phyloP scores from a whole-genome alignment of 2,888 invertebrate species.

The Ceraclea dissimilis region DNA sequence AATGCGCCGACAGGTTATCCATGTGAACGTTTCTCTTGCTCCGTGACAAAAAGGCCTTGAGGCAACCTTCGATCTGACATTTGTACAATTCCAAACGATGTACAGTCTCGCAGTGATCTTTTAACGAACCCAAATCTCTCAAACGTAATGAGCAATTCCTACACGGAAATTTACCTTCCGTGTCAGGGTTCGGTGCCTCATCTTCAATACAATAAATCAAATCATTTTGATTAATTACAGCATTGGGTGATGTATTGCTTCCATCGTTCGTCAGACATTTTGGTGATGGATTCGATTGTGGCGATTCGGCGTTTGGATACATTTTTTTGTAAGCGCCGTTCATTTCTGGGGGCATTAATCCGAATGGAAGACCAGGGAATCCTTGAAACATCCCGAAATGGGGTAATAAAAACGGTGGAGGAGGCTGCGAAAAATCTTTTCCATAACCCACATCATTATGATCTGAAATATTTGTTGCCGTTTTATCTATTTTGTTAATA shows the following conservation, averaged over 20 bases:
- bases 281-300: slow-evolving; percentile 28
- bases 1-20: slow-evolving; percentile 55
- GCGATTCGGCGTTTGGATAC: slow-evolving; percentile 30
- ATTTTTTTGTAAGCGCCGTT: slow-evolving; percentile 31
- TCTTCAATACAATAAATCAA: slow-evolving; percentile 56
- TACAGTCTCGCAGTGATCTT: slow-evolving; percentile 64
- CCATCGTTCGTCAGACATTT: slow-evolving; percentile 6
- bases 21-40: slow-evolving; percentile 72
- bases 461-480: not conserved
- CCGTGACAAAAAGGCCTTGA: slow-evolving; percentile 69
- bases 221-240: slow-evolving; percentile 24
- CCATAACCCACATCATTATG: slow-evolving; percentile 14
- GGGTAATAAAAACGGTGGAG: slow-evolving; percentile 43
- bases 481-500: too few species aligned
- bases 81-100: slow-evolving; percentile 64
- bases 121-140: slow-evolving; percentile 54
- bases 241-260: not conserved
- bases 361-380: slow-evolving; percentile 42
- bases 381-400: slow-evolving; percentile 46
- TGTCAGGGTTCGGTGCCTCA: slow-evolving; percentile 57
- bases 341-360: slow-evolving; percentile 40
- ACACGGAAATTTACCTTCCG: slow-evolving; percentile 61
- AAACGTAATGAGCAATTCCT: slow-evolving; percentile 61
- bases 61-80: slow-evolving; percentile 71
- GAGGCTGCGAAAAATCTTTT: slow-evolving; percentile 31